Evolutionary conservation across 2,888 invertebrate species (phyloP).

Genomic region (Cheilosia vernalis): DNA sequence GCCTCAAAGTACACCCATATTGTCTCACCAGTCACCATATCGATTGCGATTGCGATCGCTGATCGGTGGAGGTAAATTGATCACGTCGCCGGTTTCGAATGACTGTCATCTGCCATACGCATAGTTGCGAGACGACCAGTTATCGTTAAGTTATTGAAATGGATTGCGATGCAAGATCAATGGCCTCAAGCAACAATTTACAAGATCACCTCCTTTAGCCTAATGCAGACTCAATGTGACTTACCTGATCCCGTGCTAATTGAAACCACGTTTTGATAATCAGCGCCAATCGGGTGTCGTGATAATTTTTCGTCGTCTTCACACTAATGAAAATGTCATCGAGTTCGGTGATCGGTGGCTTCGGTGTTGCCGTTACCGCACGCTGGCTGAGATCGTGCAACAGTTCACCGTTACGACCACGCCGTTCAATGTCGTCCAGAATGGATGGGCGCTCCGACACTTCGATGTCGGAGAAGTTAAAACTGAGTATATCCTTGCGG

Average conservation of each 20-base stretch:
- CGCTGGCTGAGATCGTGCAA: slow-evolving; percentile 82
- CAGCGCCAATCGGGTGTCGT: slow-evolving; percentile 91
- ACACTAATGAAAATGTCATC: slow-evolving; percentile 97
- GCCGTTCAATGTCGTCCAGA: slow-evolving; percentile 80
- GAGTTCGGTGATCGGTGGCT: slow-evolving; percentile 88
- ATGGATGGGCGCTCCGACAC: slow-evolving; percentile 81
- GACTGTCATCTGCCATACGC: slow-evolving; percentile 29
- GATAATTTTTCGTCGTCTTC: slow-evolving; percentile 96
- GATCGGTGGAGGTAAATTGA: slow-evolving; percentile 57
- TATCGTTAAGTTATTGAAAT: slow-evolving; percentile 20
- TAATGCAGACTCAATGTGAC: slow-evolving; percentile 69
- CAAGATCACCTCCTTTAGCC: slow-evolving; percentile 23
- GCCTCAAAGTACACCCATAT: slow-evolving; percentile 53
- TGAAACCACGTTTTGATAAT: slow-evolving; percentile 98
- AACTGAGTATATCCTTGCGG: slow-evolving; percentile 83
- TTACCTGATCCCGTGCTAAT: slow-evolving; percentile 95
- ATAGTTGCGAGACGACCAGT: not conserved
- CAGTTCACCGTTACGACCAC: slow-evolving; percentile 81
- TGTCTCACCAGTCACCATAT: slow-evolving; percentile 61
- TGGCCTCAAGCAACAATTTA: not conserved
- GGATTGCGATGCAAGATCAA: slow-evolving; percentile 31
- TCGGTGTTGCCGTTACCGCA: slow-evolving; percentile 83
- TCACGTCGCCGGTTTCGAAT: slow-evolving; percentile 37
- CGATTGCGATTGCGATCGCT: slow-evolving; percentile 46
- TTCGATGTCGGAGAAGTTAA: slow-evolving; percentile 83